phyloP scores from a whole-genome alignment of 2,797 vertebrate species.

The Erethizon dorsatum region DNA sequence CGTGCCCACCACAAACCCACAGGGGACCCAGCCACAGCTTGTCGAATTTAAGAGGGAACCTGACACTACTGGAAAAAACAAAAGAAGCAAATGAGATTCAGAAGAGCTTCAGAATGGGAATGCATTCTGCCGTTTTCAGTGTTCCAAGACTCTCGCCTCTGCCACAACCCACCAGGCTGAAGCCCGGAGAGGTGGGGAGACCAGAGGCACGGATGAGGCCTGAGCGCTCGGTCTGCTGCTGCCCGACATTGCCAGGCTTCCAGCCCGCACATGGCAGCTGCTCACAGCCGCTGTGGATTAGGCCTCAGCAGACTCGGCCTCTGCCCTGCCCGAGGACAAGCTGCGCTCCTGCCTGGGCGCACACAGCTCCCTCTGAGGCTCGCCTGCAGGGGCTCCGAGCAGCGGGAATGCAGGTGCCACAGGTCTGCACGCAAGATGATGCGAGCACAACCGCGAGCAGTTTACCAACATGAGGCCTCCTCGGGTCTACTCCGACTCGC shows the following conservation, averaged over 20 bases:
- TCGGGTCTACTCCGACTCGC: neutral
- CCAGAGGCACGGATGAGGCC: neutral
- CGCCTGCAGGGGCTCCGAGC: neutral
- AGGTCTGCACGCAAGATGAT: neutral
- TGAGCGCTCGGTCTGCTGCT: neutral
- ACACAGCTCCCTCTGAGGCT: neutral
- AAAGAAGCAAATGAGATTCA: neutral
- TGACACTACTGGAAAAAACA: neutral
- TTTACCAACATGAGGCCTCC: neutral
- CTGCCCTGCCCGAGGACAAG: neutral
- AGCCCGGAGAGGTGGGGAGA: neutral
- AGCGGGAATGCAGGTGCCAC: neutral
- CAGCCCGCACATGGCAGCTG: neutral
- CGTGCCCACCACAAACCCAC: neutral
- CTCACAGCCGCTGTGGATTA: neutral
- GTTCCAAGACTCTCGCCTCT: neutral
- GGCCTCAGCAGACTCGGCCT: neutral
- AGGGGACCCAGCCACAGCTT: neutral
- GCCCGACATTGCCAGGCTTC: neutral
- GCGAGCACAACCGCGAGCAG: neutral
- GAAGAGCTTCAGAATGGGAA: neutral
- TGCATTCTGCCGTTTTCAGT: neutral
- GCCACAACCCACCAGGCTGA: neutral
- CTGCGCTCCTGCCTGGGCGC: neutral
- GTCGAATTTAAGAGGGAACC: neutral